These are phyloP conservation scores for Eulemur albifrons DNA, from an alignment of 2,797 vertebrate species.

Conservation along the genomic window DNA sequence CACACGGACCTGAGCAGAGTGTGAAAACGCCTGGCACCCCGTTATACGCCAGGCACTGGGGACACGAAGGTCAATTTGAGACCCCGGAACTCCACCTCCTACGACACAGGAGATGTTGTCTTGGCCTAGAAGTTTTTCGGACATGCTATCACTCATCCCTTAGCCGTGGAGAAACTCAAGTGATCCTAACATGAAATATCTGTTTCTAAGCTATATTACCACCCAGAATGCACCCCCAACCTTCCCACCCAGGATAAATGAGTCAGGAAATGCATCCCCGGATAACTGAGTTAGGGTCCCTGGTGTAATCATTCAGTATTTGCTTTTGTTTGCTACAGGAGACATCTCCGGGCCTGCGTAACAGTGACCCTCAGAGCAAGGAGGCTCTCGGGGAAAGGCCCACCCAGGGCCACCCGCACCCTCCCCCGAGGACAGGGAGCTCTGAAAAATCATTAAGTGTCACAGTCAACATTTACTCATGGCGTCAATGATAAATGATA, in stretches of 20 bases:
- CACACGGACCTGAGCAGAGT: too few relatives aligned
- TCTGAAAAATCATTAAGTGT: background rate
- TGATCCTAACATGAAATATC: background rate
- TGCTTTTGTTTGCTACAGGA: background rate
- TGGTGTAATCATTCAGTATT: background rate
- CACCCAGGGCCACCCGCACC: too few relatives aligned
- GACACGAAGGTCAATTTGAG: background rate
- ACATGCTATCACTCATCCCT: background rate
- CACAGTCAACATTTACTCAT: background rate
- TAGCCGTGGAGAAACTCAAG: background rate
- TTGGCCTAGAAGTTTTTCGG: background rate
- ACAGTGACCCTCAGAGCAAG: background rate
- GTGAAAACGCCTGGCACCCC: background rate
- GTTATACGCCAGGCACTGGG: too few relatives aligned
- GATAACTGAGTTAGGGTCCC: background rate
- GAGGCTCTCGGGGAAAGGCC: too few relatives aligned
- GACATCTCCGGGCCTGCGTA: background rate
- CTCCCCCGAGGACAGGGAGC: background rate
- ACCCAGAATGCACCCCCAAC: rapidly evolving
- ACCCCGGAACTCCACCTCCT: background rate
- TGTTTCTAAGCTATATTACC: background rate
- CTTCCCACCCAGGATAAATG: background rate
- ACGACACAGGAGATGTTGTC: background rate
- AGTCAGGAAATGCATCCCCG: background rate
- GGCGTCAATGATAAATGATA: background rate